These are phyloP conservation scores for Nomada goodeniana DNA, from an alignment of 2,888 invertebrate species.

Conservation along the genomic window DNA sequence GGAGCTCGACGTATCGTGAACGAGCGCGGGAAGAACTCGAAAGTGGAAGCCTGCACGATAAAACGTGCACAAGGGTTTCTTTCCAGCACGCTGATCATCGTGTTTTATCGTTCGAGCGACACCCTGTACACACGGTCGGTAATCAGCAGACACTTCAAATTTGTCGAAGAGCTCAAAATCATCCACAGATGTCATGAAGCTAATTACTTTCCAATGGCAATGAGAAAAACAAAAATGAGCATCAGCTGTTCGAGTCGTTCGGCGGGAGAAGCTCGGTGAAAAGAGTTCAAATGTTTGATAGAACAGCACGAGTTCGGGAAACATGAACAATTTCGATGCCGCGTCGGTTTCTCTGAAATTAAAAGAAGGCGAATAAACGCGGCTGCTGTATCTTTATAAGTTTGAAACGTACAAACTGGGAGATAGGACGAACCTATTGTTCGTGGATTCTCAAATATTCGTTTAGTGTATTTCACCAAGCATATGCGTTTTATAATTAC, in stretches of 20 bases:
- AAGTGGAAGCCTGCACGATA: conserved; percentile 64
- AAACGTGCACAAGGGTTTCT: conserved; percentile 66
- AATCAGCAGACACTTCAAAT: conserved; percentile 58
- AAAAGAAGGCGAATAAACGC: too few relatives aligned
- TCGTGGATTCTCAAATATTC: neutral
- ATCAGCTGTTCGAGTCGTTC: neutral
- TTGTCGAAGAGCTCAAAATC: conserved; percentile 70
- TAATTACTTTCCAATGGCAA: conserved; percentile 57
- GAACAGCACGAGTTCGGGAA: too few relatives aligned
- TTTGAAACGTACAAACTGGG: neutral
- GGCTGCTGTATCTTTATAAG: neutral
- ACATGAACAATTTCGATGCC: too few relatives aligned
- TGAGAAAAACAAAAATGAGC: neutral
- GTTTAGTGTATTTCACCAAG: neutral
- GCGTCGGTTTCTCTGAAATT: too few relatives aligned
- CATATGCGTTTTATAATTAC: conserved; percentile 3
- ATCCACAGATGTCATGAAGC: conserved; percentile 73
- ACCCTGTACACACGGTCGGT: conserved; percentile 63
- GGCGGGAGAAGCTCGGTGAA: neutral
- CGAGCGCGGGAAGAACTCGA: conserved; percentile 69
- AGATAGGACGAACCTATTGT: neutral
- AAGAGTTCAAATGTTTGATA: neutral
- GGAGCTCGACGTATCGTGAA: conserved; percentile 61
- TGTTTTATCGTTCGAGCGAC: conserved; percentile 69
- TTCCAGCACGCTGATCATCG: conserved; percentile 61